Evolutionary conservation across 2,888 invertebrate genomes (phyloP).

Genomic region (Argyresthia albistria): DNA sequence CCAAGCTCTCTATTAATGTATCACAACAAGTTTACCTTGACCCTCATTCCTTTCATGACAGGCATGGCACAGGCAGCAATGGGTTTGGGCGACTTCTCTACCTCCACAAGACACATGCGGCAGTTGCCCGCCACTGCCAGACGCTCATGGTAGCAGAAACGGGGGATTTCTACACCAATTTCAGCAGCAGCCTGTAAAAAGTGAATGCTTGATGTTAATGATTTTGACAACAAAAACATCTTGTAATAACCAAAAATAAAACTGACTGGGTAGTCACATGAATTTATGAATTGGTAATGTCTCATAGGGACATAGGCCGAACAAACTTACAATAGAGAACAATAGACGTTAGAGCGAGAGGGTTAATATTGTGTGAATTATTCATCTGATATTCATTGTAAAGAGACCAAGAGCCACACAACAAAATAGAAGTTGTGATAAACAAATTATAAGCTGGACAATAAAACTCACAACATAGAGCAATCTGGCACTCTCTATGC

Average conservation of each 20-base stretch:
- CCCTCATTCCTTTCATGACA: constrained; percentile 99
- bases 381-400: too few relatives aligned
- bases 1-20: too few relatives aligned
- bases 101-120: constrained; percentile 99
- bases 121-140: constrained; percentile 99
- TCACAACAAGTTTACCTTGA: constrained; percentile 69
- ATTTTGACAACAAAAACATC: neutral
- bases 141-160: constrained; percentile 99
- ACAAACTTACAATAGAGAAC: too few relatives aligned
- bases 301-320: too few relatives aligned
- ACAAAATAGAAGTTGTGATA: too few relatives aligned
- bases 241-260: neutral
- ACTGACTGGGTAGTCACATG: neutral
- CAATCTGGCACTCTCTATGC: too few relatives aligned
- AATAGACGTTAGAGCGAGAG: too few relatives aligned
- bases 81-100: constrained; percentile 98
- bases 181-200: constrained; percentile 88
- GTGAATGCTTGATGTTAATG: neutral
- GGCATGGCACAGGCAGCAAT: constrained; percentile 99
- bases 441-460: too few relatives aligned
- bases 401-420: too few relatives aligned
- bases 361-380: too few relatives aligned
- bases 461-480: too few relatives aligned
- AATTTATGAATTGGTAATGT: too few relatives aligned
- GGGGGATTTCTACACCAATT: constrained; percentile 97